Conservation (phyloP, 2,888 invertebrate species). For the Dermolepida albohirtum region DNA sequence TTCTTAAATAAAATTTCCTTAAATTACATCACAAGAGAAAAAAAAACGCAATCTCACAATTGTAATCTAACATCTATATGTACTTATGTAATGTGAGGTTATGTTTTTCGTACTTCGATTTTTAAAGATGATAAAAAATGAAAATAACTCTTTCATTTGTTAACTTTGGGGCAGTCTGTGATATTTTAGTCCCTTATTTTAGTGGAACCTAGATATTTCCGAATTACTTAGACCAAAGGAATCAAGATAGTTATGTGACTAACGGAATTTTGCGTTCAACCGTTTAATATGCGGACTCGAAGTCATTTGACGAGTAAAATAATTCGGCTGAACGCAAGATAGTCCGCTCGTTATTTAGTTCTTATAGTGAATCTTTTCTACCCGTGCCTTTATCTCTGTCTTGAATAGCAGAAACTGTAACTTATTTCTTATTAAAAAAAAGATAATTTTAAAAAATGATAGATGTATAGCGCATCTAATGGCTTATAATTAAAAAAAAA, state of each 20-base stretch:
- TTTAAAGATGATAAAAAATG: neutral
- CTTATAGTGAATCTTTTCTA: conserved; percentile 59
- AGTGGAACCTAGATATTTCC: conserved; percentile 53
- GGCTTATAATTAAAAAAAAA: conserved; percentile 46
- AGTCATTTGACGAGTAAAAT: neutral
- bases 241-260: conserved; percentile 29
- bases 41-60: conserved; percentile 2
- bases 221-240: conserved; percentile 51
- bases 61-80: neutral
- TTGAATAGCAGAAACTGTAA: conserved; percentile 59
- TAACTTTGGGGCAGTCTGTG: conserved; percentile 61
- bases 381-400: conserved; percentile 64
- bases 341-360: conserved; percentile 28
- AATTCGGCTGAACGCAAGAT: conserved; percentile 11
- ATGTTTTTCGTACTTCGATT: conserved; percentile 9
- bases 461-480: conserved; percentile 43
- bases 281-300: neutral
- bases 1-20: conserved; percentile 28
- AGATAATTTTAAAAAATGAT: conserved; percentile 42
- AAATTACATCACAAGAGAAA: conserved; percentile 4
- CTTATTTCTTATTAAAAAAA: conserved; percentile 58
- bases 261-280: conserved; percentile 2
- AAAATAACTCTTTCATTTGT: conserved; percentile 39
- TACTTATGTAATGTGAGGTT: conserved; percentile 2
- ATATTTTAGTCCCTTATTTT: conserved; percentile 61